A percentile compares a stretch with the other conserved stretches of the same genome.
These are phyloP conservation scores for Drosophila heteroneura DNA, from an alignment of 2,888 invertebrate genomes.

Conservation along the genomic window DNA sequence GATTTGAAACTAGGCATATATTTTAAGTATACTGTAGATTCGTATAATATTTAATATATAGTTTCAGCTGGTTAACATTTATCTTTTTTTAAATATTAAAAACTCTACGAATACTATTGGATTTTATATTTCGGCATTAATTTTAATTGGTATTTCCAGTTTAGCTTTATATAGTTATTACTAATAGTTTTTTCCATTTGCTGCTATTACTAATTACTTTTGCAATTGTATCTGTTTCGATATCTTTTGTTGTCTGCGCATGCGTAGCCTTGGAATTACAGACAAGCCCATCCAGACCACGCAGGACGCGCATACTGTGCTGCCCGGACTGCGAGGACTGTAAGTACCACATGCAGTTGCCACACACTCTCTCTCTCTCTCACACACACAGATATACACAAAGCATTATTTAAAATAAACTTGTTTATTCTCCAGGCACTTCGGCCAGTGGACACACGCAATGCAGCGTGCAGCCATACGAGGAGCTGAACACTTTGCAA, in stretches of 20 bases:
- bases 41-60: background rate
- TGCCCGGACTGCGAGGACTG: conserved; percentile 83
- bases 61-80: background rate
- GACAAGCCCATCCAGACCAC: conserved; percentile 35
- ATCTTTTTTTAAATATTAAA: too few species aligned
- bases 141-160: background rate
- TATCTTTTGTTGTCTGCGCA: conserved; percentile 16
- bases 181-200: background rate
- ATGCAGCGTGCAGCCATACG: conserved; percentile 25
- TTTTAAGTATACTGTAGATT: background rate
- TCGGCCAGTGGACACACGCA: conserved; percentile 44
- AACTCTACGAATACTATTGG: too few species aligned
- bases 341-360: conserved; percentile 54
- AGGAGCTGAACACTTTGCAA: conserved; percentile 54
- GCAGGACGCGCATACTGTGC: conserved; percentile 76
- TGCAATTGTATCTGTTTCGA: background rate
- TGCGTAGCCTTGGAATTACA: conserved; percentile 61
- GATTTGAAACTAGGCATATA: background rate
- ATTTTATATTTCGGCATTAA: background rate
- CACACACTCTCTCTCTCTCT: background rate
- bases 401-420: background rate
- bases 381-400: background rate
- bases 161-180: background rate
- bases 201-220: conserved; percentile 11
- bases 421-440: conserved; percentile 40